phyloP scores from a whole-genome alignment of 2,888 invertebrate species.

The Lasioglossum morio region DNA sequence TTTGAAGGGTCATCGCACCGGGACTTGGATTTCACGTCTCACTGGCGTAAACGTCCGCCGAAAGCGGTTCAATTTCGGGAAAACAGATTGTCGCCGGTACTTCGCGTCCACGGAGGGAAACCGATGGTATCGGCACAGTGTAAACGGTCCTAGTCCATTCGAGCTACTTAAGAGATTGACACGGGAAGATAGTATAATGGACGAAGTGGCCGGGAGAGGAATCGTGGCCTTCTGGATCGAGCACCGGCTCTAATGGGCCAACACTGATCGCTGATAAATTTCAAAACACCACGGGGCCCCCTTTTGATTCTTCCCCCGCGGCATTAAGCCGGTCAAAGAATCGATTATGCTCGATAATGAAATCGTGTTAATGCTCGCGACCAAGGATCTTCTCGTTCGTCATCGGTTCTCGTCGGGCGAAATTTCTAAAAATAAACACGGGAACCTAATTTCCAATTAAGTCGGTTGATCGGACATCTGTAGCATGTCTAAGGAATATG shows the following conservation, averaged over 20 bases:
- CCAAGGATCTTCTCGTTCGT: background rate
- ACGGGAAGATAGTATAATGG: conserved; percentile 83
- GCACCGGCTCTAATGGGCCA: conserved; percentile 75
- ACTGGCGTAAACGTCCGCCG: background rate
- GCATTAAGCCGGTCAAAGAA: conserved; percentile 61
- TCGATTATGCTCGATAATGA: conserved; percentile 53
- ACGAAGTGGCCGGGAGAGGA: conserved; percentile 66
- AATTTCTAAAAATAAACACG: background rate
- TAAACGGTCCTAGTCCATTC: conserved; percentile 75
- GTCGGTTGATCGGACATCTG: background rate
- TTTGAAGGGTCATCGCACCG: background rate
- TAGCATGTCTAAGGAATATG: background rate
- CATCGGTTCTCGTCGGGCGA: background rate
- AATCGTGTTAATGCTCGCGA: conserved; percentile 32
- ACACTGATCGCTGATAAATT: conserved; percentile 76
- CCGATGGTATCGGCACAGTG: conserved; percentile 65
- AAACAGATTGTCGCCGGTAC: conserved; percentile 29
- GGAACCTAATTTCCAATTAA: background rate
- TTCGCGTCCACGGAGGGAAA: conserved; percentile 50
- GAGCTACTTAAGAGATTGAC: conserved; percentile 84
- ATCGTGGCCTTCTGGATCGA: conserved; percentile 58
- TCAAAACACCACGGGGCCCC: conserved; percentile 67
- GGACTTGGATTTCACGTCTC: background rate
- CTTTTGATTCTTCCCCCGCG: conserved; percentile 58
- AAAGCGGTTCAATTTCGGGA: background rate